Conservation (phyloP, 2,888 invertebrate species). For the Patella ulyssiponensis region DNA sequence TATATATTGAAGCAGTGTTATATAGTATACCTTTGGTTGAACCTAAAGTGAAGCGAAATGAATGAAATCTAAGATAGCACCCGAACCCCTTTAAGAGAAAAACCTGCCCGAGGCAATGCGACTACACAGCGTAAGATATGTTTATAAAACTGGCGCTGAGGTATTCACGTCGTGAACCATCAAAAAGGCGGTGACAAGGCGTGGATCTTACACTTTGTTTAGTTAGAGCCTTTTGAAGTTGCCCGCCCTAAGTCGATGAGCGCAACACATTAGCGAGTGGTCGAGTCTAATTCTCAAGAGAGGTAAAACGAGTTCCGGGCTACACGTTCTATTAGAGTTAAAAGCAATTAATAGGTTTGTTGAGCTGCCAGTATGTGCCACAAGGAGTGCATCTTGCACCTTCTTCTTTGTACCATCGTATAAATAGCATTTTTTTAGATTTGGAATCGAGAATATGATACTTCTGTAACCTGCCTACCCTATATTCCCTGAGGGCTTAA, state of each 20-base stretch:
- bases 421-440: too few species aligned
- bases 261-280: constrained; percentile 33
- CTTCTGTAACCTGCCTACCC: background rate
- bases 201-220: constrained; percentile 36
- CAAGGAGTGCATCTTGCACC: background rate
- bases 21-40: too few species aligned
- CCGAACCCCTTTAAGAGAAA: too few species aligned
- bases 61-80: too few species aligned
- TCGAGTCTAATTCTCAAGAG: constrained; percentile 5
- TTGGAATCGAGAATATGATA: too few species aligned
- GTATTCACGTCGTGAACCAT: constrained; percentile 36
- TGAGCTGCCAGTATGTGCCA: too few species aligned
- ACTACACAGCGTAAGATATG: background rate
- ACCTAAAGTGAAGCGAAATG: too few species aligned
- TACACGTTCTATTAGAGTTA: background rate
- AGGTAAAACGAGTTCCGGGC: background rate
- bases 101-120: too few species aligned
- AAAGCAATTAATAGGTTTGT: too few species aligned
- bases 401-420: too few species aligned
- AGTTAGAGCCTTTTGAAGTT: constrained; percentile 42
- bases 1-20: too few species aligned
- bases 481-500: background rate
- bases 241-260: constrained; percentile 37
- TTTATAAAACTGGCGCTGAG: constrained; percentile 21
- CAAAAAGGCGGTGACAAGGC: constrained; percentile 38